Conservation (phyloP, 1,140 invertebrate genomes). For the Thalassaphorura encarpata region DNA sequence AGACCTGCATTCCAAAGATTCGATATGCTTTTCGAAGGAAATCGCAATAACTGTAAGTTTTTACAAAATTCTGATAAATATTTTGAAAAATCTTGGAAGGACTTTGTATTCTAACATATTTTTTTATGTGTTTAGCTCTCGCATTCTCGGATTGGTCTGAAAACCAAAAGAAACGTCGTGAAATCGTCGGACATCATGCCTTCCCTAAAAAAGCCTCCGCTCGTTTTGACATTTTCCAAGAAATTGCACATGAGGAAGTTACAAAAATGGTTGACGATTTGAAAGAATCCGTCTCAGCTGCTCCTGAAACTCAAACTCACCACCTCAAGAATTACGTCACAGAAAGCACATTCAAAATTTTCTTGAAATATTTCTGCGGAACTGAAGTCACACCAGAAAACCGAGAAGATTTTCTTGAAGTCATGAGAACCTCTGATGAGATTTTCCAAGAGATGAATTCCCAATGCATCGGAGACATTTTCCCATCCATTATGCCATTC, state of each 20-base stretch:
- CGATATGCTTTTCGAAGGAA: slow-evolving; percentile 51
- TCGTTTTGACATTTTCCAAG: slow-evolving; percentile 45
- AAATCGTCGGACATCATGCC: slow-evolving; percentile 62
- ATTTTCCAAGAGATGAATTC: slow-evolving; percentile 74
- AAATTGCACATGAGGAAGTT: slow-evolving; percentile 30
- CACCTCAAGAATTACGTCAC: slow-evolving; percentile 54
- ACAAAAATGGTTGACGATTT: slow-evolving; percentile 22
- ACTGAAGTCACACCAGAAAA: slow-evolving; percentile 57
- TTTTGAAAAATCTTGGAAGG: background rate
- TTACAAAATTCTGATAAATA: slow-evolving; percentile 16
- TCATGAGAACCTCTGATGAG: slow-evolving; percentile 64
- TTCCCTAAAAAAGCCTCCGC: slow-evolving; percentile 60
- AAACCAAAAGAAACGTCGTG: slow-evolving; percentile 62
- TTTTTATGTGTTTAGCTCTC: slow-evolving; percentile 50
- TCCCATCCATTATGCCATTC: slow-evolving; percentile 69
- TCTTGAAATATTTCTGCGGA: slow-evolving; percentile 72
- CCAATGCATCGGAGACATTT: slow-evolving; percentile 74
- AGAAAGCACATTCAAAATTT: slow-evolving; percentile 67
- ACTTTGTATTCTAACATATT: background rate
- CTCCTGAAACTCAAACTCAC: slow-evolving; percentile 3
- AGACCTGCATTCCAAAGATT: slow-evolving; percentile 66
- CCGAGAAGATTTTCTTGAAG: slow-evolving; percentile 47
- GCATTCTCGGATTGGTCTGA: slow-evolving; percentile 78
- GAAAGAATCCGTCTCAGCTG: slow-evolving; percentile 24
- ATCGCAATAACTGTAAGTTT: slow-evolving; percentile 64